These are phyloP conservation scores for Nyctibius bracteatus DNA, from an alignment of 2,113 vertebrate genomes.

Conservation along the genomic window DNA sequence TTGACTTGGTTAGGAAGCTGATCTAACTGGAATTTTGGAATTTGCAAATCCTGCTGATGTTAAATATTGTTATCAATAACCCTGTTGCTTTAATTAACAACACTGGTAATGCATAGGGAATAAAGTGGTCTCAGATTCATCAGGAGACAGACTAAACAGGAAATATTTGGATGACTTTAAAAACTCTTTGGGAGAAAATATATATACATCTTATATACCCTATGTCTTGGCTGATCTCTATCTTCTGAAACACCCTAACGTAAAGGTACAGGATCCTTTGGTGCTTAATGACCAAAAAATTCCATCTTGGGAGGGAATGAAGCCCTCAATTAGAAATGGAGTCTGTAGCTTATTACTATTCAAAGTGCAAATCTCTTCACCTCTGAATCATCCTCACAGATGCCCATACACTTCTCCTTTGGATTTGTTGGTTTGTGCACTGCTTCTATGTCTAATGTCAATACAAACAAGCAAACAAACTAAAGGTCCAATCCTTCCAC, in stretches of 20 bases:
- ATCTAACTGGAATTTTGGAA: neutral
- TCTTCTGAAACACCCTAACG: neutral
- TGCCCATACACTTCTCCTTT: neutral
- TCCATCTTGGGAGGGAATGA: neutral
- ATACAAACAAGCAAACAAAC: neutral
- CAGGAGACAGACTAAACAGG: constrained; percentile 39
- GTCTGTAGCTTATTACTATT: neutral
- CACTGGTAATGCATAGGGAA: neutral
- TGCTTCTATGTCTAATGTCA: neutral
- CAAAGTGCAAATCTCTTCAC: neutral
- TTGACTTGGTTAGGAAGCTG: neutral
- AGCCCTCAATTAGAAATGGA: neutral
- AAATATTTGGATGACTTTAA: constrained; percentile 2
- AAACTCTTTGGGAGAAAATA: neutral
- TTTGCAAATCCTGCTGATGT: neutral
- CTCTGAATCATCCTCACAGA: neutral
- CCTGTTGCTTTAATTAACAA: neutral
- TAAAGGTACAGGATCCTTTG: neutral
- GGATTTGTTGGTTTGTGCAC: neutral
- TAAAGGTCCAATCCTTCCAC: neutral
- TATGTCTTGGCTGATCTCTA: neutral
- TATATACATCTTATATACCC: neutral
- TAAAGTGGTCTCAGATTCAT: neutral
- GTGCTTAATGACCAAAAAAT: neutral
- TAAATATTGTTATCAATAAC: constrained; percentile 1